A percentile compares a stretch with the other conserved stretches of the same genome.
These are phyloP conservation scores for Drosophila nigromelanica DNA, from an alignment of 1,140 invertebrate species.

Conservation along the genomic window DNA sequence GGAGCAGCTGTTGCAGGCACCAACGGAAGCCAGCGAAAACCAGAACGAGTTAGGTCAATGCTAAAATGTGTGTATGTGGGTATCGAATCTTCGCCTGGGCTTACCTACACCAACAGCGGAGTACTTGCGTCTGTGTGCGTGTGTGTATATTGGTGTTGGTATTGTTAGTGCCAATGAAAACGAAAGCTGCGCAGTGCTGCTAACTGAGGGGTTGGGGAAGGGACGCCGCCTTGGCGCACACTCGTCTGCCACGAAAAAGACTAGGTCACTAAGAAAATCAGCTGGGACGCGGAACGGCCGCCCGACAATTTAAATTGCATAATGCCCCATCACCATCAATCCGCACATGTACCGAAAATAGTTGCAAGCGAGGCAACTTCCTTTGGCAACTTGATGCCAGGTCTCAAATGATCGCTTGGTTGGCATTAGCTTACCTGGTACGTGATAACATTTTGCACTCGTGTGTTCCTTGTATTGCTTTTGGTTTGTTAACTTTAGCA, in stretches of 20 bases:
- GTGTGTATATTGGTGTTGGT: conserved; percentile 8
- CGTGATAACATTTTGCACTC: conserved; percentile 71
- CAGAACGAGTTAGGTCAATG: conserved; percentile 61
- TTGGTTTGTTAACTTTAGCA: conserved; percentile 29
- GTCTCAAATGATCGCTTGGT: conserved; percentile 2
- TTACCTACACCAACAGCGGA: conserved; percentile 12
- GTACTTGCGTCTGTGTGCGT: conserved; percentile 15
- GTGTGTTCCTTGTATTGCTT: conserved; percentile 50
- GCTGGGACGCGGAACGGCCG: conserved; percentile 20
- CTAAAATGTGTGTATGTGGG: conserved; percentile 48
- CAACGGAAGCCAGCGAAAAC: conserved; percentile 19
- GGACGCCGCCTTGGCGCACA: conserved; percentile 52
- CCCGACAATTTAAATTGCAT: conserved; percentile 29
- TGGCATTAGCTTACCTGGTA: conserved; percentile 66
- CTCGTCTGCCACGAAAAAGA: conserved; percentile 46
- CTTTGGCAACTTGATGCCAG: conserved; percentile 19
- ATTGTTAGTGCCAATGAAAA: conserved; percentile 45
- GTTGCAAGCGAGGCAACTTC: conserved; percentile 43
- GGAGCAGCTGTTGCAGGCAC: conserved; percentile 30
- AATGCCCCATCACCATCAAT: conserved; percentile 17
- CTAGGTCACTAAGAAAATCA: conserved; percentile 43
- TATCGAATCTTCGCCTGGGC: conserved; percentile 30
- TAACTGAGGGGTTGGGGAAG: not conserved
- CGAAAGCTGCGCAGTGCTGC: conserved; percentile 60
- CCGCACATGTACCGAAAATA: conserved; percentile 24